Evolutionary conservation across 2,113 vertebrate species (phyloP).

Genomic region (Oncorhynchus keta): DNA sequence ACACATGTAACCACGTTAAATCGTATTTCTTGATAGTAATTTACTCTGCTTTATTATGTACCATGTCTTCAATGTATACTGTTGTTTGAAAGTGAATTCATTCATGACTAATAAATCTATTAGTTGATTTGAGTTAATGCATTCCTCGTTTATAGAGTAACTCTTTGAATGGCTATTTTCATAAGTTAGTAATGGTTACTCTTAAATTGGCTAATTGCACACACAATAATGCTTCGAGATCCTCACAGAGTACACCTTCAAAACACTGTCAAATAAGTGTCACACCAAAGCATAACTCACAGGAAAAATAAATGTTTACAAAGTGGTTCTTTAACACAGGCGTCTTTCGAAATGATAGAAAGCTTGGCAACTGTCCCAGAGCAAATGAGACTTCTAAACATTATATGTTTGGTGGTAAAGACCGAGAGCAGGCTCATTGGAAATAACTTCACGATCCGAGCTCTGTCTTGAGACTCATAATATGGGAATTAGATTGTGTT

Average conservation of each 20-base stretch:
- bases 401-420: slow-evolving; percentile 10
- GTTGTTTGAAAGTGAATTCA: no score
- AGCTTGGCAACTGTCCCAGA: slow-evolving; percentile 5
- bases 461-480: background rate
- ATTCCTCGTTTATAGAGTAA: no score
- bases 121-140: no score
- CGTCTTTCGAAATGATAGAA: background rate
- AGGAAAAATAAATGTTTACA: background rate
- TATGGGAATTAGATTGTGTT: slow-evolving; percentile 28
- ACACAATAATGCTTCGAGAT: no score
- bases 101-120: no score
- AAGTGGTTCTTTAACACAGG: background rate
- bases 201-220: no score
- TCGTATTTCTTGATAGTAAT: background rate
- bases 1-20: no score
- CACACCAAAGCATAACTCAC: background rate
- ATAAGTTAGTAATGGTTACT: background rate
- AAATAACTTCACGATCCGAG: background rate
- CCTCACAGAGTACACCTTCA: no score
- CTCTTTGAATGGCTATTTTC: background rate
- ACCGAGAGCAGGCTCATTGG: slow-evolving; percentile 7
- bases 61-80: no score
- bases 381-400: slow-evolving; percentile 1
- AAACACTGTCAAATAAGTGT: background rate
- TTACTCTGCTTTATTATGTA: no score